Evolutionary conservation across 2,113 vertebrate species (phyloP), one percentile per base, ranked within the genome.

Genomic region (Brachyhypopomus gauderio): DNA sequence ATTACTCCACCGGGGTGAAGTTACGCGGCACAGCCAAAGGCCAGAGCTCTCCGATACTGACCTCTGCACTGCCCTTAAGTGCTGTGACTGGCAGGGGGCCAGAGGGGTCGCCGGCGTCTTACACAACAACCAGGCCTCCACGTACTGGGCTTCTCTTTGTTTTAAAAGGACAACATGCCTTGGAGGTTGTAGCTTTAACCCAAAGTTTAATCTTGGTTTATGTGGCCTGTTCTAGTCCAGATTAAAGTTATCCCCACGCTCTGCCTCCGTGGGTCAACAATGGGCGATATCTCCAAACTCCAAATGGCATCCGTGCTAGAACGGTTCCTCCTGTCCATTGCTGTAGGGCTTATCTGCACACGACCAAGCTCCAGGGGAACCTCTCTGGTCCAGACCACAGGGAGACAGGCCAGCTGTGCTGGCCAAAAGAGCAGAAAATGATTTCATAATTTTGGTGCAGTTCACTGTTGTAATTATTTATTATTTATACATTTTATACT

Each of bases 231-330:
- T 63, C 55, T 67, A 79, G 74, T 82, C 52, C 59, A 79, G 59
- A 72, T 82, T 81, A 76, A 72, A 82, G 45, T 82, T 82, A 85
- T 79, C 76, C 80, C 16, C 6, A 12, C 3, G 38, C n/a, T 5
- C 60, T 20, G 22, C 63, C 70, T 48, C 66, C 36, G 56, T 72
- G 58, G 72, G 52, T 27, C 78, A 85, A 83, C 84, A 82, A 82
- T 85, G 69, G 62, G 30, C 58, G 41, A 64, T 85, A 83, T 85
- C 80, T 79, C 63, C 59, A 85, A 79, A 79, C 64, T 30, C 30
- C 64, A 85, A 82, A 79, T 34, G 34, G 56, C 16, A 59, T 72
- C 45, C 12, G 45, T 52, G 45, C 12, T 52, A 0, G 5, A 52
- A 52, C 45, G 14, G 45, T 11, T 52, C 45, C 45, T 52, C 45